Conservation (phyloP, 2,113 vertebrate genomes). For the Deroptyus accipitrinus region DNA sequence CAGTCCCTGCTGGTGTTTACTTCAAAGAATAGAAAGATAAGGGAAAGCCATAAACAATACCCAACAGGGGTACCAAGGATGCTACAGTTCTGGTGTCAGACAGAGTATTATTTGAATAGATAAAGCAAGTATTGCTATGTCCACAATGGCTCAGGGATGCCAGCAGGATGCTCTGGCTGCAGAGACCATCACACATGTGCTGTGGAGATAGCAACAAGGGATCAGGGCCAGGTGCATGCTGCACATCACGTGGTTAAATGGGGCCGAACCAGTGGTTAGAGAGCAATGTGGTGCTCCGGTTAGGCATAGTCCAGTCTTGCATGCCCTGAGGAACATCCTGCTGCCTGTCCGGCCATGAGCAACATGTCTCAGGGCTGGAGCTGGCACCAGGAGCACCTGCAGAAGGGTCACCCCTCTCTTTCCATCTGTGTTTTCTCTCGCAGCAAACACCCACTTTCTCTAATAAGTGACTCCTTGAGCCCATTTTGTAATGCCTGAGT, state of each 20-base stretch:
- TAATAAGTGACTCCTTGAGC: background rate
- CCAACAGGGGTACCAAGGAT: accelerated
- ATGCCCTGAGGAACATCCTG: background rate
- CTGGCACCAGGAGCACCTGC: background rate
- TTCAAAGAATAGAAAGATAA: constrained; percentile 2
- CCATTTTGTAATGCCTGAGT: background rate
- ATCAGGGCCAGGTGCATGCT: background rate
- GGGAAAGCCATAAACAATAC: background rate
- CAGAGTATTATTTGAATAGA: background rate
- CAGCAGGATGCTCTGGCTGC: background rate
- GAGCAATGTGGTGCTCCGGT: background rate
- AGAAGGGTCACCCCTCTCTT: background rate
- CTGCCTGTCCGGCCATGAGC: background rate
- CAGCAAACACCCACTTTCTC: background rate
- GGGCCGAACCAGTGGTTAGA: background rate
- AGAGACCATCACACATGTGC: background rate
- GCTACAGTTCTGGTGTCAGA: background rate
- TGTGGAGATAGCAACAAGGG: background rate
- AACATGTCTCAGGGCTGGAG: background rate
- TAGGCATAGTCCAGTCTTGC: background rate
- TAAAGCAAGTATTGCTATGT: background rate
- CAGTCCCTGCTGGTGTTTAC: background rate
- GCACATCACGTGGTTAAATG: background rate
- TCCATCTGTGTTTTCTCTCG: background rate
- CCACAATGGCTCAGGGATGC: background rate